Evolutionary conservation across 2,113 vertebrate species (phyloP).

Genomic region (Cynopterus brachyotis): DNA sequence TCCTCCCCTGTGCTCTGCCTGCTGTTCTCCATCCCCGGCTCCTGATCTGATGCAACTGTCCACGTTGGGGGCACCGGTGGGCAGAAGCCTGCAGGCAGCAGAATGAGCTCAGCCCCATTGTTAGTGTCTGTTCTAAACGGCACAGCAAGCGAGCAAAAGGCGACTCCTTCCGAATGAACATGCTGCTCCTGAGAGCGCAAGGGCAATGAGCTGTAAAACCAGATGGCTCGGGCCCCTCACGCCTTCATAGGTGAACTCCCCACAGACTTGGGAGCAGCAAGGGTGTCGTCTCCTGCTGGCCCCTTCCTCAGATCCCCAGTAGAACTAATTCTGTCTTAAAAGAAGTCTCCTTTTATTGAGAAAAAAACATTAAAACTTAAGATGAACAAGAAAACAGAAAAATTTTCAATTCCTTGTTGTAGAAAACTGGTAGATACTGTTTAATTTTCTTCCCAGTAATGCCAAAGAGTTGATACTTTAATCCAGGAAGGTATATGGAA

Average conservation of each 20-base stretch:
- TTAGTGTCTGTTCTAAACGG: slow-evolving; percentile 42
- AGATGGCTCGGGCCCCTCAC: neutral
- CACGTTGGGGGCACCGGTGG: slow-evolving; percentile 44
- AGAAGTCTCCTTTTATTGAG: neutral
- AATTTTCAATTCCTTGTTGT: neutral
- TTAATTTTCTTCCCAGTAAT: neutral
- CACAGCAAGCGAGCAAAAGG: slow-evolving; percentile 41
- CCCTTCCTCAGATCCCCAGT: neutral
- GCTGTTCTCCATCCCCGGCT: slow-evolving; percentile 53
- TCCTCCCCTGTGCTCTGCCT: neutral
- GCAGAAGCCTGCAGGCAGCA: slow-evolving; percentile 33
- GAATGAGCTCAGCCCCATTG: slow-evolving; percentile 22
- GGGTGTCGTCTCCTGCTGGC: neutral
- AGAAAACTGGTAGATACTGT: neutral
- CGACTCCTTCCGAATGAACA: neutral
- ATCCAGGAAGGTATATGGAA: neutral
- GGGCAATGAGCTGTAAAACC: slow-evolving; percentile 25
- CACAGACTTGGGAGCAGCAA: neutral
- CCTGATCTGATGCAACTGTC: neutral
- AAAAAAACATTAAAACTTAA: slow-evolving; percentile 17
- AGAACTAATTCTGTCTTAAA: neutral
- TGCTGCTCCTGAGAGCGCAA: neutral
- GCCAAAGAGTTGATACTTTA: neutral
- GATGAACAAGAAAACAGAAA: neutral
- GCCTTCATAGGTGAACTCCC: neutral